Conservation (phyloP, 2,888 invertebrate species). For the Leptinotarsa tumamoca region DNA sequence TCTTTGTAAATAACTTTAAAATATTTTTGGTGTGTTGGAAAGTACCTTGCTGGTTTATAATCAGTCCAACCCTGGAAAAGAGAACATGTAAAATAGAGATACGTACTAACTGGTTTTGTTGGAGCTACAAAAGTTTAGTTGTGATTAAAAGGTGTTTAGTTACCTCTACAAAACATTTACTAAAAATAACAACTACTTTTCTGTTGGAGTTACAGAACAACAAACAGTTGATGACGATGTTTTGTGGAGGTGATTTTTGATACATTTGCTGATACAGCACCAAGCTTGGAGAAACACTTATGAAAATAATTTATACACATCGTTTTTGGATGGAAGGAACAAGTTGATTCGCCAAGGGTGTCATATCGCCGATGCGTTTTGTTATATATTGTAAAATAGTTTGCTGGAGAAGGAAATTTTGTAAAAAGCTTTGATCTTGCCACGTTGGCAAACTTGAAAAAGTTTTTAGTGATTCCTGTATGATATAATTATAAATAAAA, state of each 20-base stretch:
- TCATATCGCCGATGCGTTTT: constrained; percentile 53
- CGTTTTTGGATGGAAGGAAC: neutral
- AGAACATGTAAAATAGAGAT: constrained; percentile 52
- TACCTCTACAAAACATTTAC: constrained; percentile 29
- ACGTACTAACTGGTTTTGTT: constrained; percentile 54
- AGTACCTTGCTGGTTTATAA: constrained; percentile 32
- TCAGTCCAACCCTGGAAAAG: constrained; percentile 21
- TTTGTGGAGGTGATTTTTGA: neutral
- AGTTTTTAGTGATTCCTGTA: constrained; percentile 63
- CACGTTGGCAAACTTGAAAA: constrained; percentile 43
- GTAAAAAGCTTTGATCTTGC: constrained; percentile 42
- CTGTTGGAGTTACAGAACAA: constrained; percentile 19
- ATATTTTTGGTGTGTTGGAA: constrained; percentile 4
- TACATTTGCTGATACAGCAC: neutral
- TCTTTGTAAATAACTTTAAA: constrained; percentile 30
- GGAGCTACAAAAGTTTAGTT: constrained; percentile 30
- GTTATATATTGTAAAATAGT: constrained; percentile 48
- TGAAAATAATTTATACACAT: constrained; percentile 13
- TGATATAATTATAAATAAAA: constrained; percentile 58
- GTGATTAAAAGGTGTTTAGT: constrained; percentile 30
- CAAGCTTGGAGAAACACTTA: constrained; percentile 5
- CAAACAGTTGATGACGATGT: neutral
- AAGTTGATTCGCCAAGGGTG: constrained; percentile 12
- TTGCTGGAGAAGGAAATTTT: constrained; percentile 38
- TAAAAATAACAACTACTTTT: neutral